Base-by-base conservation (phyloP, 1,140 invertebrate genomes). In the Drosophila sechellia region DNA sequence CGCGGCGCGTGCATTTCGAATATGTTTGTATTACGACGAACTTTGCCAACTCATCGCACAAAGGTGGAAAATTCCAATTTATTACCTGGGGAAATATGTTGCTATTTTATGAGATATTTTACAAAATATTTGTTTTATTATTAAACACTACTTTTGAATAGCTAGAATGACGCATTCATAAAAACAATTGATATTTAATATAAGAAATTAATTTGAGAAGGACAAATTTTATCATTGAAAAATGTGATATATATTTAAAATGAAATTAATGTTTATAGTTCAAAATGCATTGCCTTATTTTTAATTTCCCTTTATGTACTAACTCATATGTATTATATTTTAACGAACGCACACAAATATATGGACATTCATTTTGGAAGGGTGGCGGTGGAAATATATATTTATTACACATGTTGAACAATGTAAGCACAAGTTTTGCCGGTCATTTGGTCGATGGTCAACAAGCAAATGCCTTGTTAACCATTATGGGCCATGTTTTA, bases 361-460 rank as follows among this genome's bases (percentile, higher is more conserved):
- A 53, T 22, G 49, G 17, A 35, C 52, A 34, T 10, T 45, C 11
- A 50, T 22, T 64, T 45, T 17, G 27, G 6, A 45, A 63, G 60
- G 45, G 6, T 35, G 56, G 43, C 40, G 59, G 64, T 87, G 66
- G 48, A 79, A 87, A 72, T 86, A 85, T 86, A 85, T 87, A 87
- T 86, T 86, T 87, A 87, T 86, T 86, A 86, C 83, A 87, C 83
- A 87, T 86, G 83, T 86, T 86, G 81, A 73, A 86, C 83, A 86
- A 76, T 87, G 83, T 87, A 79, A 80, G 83, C 83, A 86, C 83
- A 87, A 87, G 83, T 87, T 86, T 53, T 81, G 83, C 53, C 87
- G 83, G 71, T 68, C 81, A 73, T 80, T 77, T 80, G 78, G 68
- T 68, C 74, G 76, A 59, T 83, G 84, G 83, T 83, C 83, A 86